Base-by-base conservation (phyloP, 2,888 invertebrate genomes). In the Agrochola lota region DNA sequence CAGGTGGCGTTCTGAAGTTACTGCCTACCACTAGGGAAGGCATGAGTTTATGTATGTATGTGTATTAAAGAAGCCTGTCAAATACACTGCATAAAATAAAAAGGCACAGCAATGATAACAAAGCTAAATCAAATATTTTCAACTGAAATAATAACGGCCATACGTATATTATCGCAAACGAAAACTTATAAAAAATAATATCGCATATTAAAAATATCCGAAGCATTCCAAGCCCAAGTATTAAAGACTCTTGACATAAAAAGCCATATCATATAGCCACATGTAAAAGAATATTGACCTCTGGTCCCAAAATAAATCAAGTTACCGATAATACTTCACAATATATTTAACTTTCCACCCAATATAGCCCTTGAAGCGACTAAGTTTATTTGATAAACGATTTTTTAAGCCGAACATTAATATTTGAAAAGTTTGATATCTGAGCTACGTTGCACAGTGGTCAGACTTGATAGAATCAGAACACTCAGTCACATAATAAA, bases 221-320 rank as follows among this genome's bases (percentile, higher is more conserved):
- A 70, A 52, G 23, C 59, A 46, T 77, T 64, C 20, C 46, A 40
- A 35, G 26, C 15, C 15, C 7, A 11, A 20, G 20, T 64, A 63
- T 15, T 62, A 66, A 71, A 71, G 12, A 26, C 35, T 46, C 46
- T 35, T 43, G 26, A 43, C 23, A 67, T 71, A 62, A 57, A 46
- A 49, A 59, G 40, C 26, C 55, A 57, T 55, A 73, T 60, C 55
- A 57, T 55, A 73, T 60, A 8, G 8, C 55, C 30, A 66, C 12
- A 71, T 80, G 26, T 71, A 43, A 75, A 67, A 55, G 23, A 76
- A 75, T 70, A 40, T 80, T 80, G 75, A 78, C 69, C 71, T 17
- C 11, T 69, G 43, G 7, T 49, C 11, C 26, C 35, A 43, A 74
- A 77, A 82, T 62, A 77, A 60, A 80, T 79, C 60, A 77, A 26